Percentiles rank a stretch among this genome's conserved stretches.
Conservation (phyloP, 2,888 invertebrate species). For the Brachypalpus laphriformis region DNA sequence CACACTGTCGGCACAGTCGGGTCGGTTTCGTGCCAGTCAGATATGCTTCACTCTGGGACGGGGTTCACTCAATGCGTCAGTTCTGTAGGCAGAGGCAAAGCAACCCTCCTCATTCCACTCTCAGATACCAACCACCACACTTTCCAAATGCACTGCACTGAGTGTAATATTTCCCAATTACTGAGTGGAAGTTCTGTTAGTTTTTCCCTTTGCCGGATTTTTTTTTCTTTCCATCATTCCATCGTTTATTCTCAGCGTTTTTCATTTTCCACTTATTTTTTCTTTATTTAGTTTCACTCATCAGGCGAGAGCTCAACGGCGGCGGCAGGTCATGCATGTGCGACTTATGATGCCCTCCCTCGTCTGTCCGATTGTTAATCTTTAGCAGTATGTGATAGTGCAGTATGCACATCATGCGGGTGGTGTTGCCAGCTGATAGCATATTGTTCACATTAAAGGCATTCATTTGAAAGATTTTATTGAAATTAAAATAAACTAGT, state of each 20-base stretch:
- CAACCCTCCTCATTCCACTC: slow-evolving; percentile 62
- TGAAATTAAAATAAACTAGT: too few species aligned
- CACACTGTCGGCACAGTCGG: slow-evolving; percentile 48
- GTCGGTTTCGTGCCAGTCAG: slow-evolving; percentile 36
- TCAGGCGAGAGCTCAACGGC: slow-evolving; percentile 28
- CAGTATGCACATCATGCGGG: not conserved
- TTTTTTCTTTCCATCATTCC: not conserved
- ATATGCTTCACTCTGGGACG: slow-evolving; percentile 26
- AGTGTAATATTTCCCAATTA: slow-evolving; percentile 68
- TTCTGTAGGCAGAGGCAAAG: slow-evolving; percentile 15
- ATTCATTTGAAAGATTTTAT: not conserved
- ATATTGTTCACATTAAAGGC: not conserved
- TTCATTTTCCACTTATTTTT: slow-evolving; percentile 59
- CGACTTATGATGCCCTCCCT: slow-evolving; percentile 46
- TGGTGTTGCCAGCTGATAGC: slow-evolving; percentile 10
- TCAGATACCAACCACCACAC: not conserved
- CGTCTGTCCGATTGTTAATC: slow-evolving; percentile 56
- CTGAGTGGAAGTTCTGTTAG: slow-evolving; percentile 68
- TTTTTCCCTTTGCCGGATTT: slow-evolving; percentile 38
- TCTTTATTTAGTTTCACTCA: slow-evolving; percentile 70
- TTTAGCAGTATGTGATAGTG: slow-evolving; percentile 8
- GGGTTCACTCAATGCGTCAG: slow-evolving; percentile 58
- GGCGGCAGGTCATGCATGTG: slow-evolving; percentile 55
- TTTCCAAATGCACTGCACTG: slow-evolving; percentile 61
- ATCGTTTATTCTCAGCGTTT: slow-evolving; percentile 7